Conservation (phyloP, 2,888 invertebrate species). For the Ochropacha duplaris region DNA sequence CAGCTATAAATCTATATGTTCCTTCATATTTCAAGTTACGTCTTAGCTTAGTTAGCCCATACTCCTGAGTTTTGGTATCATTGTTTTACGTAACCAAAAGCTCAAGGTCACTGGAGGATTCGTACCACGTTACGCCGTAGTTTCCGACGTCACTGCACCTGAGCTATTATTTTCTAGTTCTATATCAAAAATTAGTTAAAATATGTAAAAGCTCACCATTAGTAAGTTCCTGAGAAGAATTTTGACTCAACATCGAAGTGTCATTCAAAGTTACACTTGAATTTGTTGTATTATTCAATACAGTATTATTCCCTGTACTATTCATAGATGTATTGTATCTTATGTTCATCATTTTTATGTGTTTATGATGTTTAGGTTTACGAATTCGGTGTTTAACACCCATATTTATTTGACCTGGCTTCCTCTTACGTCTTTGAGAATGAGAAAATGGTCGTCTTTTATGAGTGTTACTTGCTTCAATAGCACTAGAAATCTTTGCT, state of each 20-base stretch:
- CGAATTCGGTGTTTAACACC: conserved; percentile 86
- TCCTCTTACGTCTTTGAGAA: conserved; percentile 54
- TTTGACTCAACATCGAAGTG: conserved; percentile 53
- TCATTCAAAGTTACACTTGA: conserved; percentile 42
- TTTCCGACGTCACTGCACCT: no score
- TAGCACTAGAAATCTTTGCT: conserved; percentile 58
- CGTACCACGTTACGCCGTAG: no score
- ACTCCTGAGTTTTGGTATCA: no score
- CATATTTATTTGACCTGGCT: conserved; percentile 84
- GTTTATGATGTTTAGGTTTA: conserved; percentile 81
- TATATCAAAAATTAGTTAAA: neutral
- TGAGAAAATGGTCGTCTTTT: conserved; percentile 51
- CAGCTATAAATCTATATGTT: no score
- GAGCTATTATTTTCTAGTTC: neutral
- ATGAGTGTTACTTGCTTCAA: conserved; percentile 50
- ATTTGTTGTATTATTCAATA: conserved; percentile 33
- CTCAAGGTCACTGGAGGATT: no score
- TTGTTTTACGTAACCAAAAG: no score
- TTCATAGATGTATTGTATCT: conserved; percentile 22
- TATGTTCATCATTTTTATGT: conserved; percentile 33
- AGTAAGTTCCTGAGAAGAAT: conserved; percentile 59
- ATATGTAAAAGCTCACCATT: conserved; percentile 51
- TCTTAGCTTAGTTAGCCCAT: no score
- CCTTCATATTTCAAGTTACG: no score
- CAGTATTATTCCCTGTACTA: conserved; percentile 24